Conservation (phyloP, 2,113 vertebrate genomes). For the Grammomys surdaster region DNA sequence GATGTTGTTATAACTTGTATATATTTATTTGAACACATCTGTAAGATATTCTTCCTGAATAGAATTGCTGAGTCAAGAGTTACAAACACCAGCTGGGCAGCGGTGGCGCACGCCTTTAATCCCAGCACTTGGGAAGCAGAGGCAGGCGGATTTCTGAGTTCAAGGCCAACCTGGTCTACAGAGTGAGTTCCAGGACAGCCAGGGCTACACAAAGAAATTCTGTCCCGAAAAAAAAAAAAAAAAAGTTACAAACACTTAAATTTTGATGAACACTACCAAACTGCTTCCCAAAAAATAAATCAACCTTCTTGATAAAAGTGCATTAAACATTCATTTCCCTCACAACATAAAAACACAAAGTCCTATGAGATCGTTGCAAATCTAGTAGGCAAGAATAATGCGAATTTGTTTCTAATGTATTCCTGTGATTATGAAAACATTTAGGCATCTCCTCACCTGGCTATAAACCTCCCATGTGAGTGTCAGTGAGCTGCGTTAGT, state of each 20-base stretch:
- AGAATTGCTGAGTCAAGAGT: slow-evolving; percentile 38
- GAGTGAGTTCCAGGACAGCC: too few relatives aligned
- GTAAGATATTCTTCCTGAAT: slow-evolving; percentile 28
- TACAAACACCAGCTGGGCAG: neutral
- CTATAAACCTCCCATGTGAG: slow-evolving; percentile 29
- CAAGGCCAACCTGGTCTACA: too few relatives aligned
- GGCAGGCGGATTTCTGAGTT: too few relatives aligned
- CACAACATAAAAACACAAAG: neutral
- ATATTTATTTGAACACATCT: neutral
- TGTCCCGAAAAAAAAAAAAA: too few relatives aligned
- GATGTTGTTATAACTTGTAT: neutral
- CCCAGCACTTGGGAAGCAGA: too few relatives aligned
- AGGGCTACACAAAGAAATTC: too few relatives aligned
- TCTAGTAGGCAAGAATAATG: neutral
- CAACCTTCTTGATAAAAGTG: slow-evolving; percentile 27
- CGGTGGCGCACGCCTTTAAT: too few relatives aligned
- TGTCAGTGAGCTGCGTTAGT: neutral
- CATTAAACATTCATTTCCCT: neutral
- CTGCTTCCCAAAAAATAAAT: slow-evolving; percentile 18
- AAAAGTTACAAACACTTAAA: slow-evolving; percentile 24
- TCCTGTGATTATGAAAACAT: slow-evolving; percentile 32
- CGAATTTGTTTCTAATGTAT: slow-evolving; percentile 9
- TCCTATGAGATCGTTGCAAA: neutral
- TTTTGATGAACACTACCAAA: slow-evolving; percentile 38
- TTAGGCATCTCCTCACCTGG: neutral